These are phyloP conservation scores for Sanderia malayensis DNA, from an alignment of 30 jellyfish, hydroid and myxozoan genomes.

Conservation along the genomic window DNA sequence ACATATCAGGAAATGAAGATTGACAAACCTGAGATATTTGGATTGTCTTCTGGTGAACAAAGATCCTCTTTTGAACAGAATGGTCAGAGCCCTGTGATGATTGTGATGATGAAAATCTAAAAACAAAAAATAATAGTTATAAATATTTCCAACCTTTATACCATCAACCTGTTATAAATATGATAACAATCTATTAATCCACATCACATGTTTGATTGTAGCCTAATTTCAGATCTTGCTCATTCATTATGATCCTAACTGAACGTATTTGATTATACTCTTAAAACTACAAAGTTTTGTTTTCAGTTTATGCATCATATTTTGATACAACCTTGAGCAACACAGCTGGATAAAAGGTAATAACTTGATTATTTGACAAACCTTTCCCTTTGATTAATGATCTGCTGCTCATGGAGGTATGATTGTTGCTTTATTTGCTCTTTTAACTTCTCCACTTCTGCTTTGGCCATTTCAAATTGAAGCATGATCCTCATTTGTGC, in stretches of 20 bases:
- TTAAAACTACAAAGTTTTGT: too few relatives aligned
- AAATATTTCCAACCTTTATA: neutral
- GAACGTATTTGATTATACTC: too few relatives aligned
- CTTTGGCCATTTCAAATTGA: slow-evolving; percentile 68
- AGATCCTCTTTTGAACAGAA: neutral
- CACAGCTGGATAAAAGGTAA: neutral
- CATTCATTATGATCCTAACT: too few relatives aligned
- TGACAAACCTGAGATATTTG: slow-evolving; percentile 62
- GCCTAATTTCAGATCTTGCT: too few relatives aligned
- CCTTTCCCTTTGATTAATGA: slow-evolving; percentile 9
- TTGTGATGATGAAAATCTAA: neutral
- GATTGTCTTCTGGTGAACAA: slow-evolving; percentile 44
- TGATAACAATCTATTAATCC: too few relatives aligned
- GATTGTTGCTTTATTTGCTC: slow-evolving; percentile 54
- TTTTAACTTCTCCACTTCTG: slow-evolving; percentile 63
- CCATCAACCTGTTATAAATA: too few relatives aligned
- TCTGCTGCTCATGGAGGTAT: slow-evolving; percentile 28
- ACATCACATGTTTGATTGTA: too few relatives aligned
- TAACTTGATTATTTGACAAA: neutral
- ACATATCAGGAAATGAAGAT: neutral
- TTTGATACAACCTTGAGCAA: neutral
- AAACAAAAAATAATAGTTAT: neutral
- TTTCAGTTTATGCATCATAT: too few relatives aligned
- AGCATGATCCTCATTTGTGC: slow-evolving; percentile 71
- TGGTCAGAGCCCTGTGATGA: slow-evolving; percentile 8